Conservation (phyloP, 2,797 vertebrate species). For the Propithecus deckenii region DNA sequence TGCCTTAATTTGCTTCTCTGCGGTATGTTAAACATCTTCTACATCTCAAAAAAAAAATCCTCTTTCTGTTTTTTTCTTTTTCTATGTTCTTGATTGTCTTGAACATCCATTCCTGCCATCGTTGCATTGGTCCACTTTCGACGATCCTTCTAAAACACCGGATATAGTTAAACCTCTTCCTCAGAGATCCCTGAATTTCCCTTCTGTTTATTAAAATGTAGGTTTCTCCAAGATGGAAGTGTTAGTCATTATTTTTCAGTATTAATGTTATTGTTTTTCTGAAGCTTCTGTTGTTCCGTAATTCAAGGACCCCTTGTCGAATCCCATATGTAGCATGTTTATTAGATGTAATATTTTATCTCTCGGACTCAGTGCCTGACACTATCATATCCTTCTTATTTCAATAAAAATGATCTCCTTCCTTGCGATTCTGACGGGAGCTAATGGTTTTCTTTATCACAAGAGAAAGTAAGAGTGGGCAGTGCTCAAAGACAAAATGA, state of each 20-base stretch:
- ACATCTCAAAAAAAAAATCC: background rate
- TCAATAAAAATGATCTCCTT: constrained; percentile 97
- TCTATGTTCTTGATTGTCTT: background rate
- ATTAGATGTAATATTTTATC: constrained; percentile 99
- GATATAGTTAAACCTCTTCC: background rate
- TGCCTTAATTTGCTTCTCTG: background rate
- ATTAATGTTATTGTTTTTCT: constrained; percentile 83
- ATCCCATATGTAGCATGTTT: constrained; percentile 93
- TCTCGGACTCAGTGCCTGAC: constrained; percentile 93
- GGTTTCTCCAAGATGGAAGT: constrained; percentile 55
- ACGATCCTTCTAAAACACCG: background rate
- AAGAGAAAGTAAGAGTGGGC: constrained; percentile 90
- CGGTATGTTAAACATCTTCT: background rate
- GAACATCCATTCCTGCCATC: background rate
- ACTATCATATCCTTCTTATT: constrained; percentile 96
- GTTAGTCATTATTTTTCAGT: constrained; percentile 81
- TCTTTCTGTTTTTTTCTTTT: background rate
- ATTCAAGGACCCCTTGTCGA: constrained; percentile 85
- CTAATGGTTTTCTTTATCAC: constrained; percentile 95
- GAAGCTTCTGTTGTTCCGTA: constrained; percentile 78
- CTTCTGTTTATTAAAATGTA: constrained; percentile 73
- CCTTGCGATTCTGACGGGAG: constrained; percentile 91
- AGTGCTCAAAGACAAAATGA: constrained; percentile 85
- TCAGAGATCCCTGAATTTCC: constrained; percentile 54
- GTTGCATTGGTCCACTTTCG: accelerated